Percentiles rank a stretch among this genome's conserved stretches.
These are phyloP conservation scores for Hormaphis cornu DNA, from an alignment of 1,140 invertebrate genomes.

Conservation along the genomic window DNA sequence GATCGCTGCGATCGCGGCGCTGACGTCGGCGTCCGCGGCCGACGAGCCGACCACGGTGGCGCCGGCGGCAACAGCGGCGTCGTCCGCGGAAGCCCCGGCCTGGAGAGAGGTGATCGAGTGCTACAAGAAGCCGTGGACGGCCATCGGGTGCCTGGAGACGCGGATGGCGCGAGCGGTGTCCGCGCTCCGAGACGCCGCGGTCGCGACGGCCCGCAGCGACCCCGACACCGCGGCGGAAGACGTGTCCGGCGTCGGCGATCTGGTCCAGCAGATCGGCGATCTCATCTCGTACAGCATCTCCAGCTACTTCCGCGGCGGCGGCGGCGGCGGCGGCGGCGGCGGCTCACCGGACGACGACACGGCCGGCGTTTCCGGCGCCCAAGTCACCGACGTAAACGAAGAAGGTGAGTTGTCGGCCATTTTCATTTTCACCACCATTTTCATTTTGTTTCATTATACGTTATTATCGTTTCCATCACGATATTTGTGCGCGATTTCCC, in stretches of 20 bases:
- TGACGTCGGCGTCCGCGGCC: neutral
- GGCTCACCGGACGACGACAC: neutral
- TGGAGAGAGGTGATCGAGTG: constrained; percentile 4
- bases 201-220: constrained; percentile 18
- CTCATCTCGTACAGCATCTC: constrained; percentile 30
- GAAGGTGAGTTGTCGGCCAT: neutral
- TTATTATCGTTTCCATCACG: neutral
- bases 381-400: neutral
- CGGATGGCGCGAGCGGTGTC: constrained; percentile 10
- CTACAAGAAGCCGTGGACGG: neutral
- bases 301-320: constrained; percentile 4
- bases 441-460: neutral
- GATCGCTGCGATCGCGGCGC: neutral
- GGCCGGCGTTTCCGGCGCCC: neutral
- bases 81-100: neutral
- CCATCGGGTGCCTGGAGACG: neutral
- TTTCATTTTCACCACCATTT: neutral
- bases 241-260: constrained; percentile 8
- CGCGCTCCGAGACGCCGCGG: constrained; percentile 10
- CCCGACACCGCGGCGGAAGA: constrained; percentile 14
- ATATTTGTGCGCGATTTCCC: neutral
- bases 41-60: too few species aligned
- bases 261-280: constrained; percentile 33
- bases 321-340: neutral
- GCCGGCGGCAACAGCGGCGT: neutral